Evolutionary conservation across 2,888 invertebrate species (phyloP).

Genomic region (Zele albiditarsus): DNA sequence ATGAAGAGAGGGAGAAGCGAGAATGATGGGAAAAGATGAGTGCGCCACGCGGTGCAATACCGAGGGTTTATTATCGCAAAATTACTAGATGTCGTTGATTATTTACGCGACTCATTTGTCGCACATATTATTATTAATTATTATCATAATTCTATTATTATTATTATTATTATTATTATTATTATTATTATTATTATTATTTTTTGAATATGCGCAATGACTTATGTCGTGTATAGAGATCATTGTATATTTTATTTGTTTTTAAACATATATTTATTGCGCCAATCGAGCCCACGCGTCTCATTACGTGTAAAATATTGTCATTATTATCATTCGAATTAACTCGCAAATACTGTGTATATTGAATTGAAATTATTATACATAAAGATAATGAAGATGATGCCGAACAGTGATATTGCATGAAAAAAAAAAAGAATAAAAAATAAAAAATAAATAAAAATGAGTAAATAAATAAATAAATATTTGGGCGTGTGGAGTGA

Average conservation of each 20-base stretch:
- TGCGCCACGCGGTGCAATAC: conserved; percentile 49
- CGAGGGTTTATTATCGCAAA: conserved; percentile 48
- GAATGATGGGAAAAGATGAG: conserved; percentile 41
- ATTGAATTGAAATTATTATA: conserved; percentile 59
- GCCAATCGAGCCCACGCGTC: conserved; percentile 65
- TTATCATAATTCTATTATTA: neutral
- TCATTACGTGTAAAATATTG: conserved; percentile 71
- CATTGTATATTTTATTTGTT: conserved; percentile 71
- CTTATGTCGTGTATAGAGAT: conserved; percentile 53
- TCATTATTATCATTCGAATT: conserved; percentile 70
- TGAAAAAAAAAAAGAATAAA: conserved; percentile 45
- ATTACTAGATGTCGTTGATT: conserved; percentile 35
- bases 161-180: conserved; percentile 16
- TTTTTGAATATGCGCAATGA: conserved; percentile 5
- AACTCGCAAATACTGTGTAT: conserved; percentile 69
- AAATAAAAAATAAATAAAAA: conserved; percentile 32
- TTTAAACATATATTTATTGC: conserved; percentile 69
- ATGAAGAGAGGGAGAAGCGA: conserved; percentile 31
- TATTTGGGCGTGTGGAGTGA: conserved; percentile 37
- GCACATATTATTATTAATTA: neutral
- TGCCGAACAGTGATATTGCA: conserved; percentile 53
- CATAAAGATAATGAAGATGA: conserved; percentile 44
- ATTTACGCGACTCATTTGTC: conserved; percentile 13
- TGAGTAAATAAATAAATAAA: neutral
- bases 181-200: conserved; percentile 11